Evolutionary conservation across 2,113 vertebrate species (phyloP), one percentile per base, ranked within the genome.

Genomic region (Lethenteron reissneri): DNA sequence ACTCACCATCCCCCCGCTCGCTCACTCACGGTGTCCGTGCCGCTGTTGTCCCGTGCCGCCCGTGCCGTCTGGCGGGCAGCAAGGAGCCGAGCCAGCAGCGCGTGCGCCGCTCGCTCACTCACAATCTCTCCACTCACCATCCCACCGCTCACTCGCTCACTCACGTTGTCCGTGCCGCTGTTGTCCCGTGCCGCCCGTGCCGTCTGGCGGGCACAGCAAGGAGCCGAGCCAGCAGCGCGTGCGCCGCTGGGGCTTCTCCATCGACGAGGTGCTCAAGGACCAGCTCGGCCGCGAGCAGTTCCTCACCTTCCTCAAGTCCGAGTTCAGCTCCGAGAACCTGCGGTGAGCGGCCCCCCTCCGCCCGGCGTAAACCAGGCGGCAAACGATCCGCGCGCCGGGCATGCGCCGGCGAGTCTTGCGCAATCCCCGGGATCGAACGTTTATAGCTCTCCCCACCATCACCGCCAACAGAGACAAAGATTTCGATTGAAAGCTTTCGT

Each of bases 171-270:
- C 12, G 17, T 56, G 56, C 70, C 12, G 12, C 7, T 71, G 70
- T 4, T 17, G 11, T 7, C 17, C 56, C 4, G 8, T 9, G 14
- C 12, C 41, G n/a, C 4, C 41, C 12, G 41, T 41, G 41, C 41
- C 5, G 41, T 3, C 41, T 41, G 5, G 7, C n/a, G 60, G 19
- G 7, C 71, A 9, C 71, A 9, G 10, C 12, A 10, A 14, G 6
- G 7, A 13, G 58, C 2, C 11, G 41, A 57, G 71, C 41, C 7
- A 12, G 25, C 12, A 17, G 58, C 11, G 14, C 56, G 89, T 96
- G 64, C 92, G 88, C 79, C 85, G 85, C 76, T 95, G 91, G 91
- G 87, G 85, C 69, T 96, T 96, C 81, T 91, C 87, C 71, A 83
- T 95, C 71, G 88, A 92, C 69, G 91, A 95, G 77, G 82, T 90